These are phyloP conservation scores for Pantelozetes paolii DNA, from an alignment of 2,888 invertebrate genomes.

Conservation along the genomic window DNA sequence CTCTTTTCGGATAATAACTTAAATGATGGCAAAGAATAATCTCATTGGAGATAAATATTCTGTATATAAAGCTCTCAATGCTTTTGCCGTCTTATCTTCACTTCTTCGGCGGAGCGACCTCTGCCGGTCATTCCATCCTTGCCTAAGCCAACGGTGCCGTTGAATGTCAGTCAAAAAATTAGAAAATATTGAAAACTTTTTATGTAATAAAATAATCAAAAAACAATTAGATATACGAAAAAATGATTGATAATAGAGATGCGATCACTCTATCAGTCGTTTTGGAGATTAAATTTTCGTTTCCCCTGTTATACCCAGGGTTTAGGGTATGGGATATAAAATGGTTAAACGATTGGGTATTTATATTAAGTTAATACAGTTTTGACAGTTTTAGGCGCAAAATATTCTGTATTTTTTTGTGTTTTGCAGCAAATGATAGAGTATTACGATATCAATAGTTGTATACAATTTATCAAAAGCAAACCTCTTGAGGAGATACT, in stretches of 20 bases:
- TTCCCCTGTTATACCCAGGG: neutral
- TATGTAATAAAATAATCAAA: constrained; percentile 15
- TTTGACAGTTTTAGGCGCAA: constrained; percentile 34
- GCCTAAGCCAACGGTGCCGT: neutral
- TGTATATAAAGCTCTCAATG: neutral
- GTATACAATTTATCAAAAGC: constrained; percentile 33
- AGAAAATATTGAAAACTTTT: neutral
- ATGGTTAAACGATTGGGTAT: constrained; percentile 22
- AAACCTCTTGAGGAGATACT: constrained; percentile 37
- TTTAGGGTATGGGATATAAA: neutral
- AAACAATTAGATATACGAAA: constrained; percentile 32
- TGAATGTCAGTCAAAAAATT: constrained; percentile 8
- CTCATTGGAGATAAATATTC: constrained; percentile 29
- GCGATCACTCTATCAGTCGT: constrained; percentile 23
- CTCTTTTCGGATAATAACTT: constrained; percentile 32
- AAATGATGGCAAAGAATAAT: constrained; percentile 31
- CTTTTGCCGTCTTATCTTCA: neutral
- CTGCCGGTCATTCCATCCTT: neutral
- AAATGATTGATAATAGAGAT: constrained; percentile 33
- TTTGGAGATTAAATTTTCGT: neutral
- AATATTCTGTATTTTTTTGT: constrained; percentile 1
- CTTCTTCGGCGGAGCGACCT: neutral
- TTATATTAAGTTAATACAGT: constrained; percentile 36
- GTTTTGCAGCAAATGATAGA: constrained; percentile 9
- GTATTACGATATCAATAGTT: constrained; percentile 28